Percentiles rank a stretch among this genome's conserved stretches.
Conservation (phyloP, 2,797 vertebrate genomes). For the Limosa lapponica region DNA sequence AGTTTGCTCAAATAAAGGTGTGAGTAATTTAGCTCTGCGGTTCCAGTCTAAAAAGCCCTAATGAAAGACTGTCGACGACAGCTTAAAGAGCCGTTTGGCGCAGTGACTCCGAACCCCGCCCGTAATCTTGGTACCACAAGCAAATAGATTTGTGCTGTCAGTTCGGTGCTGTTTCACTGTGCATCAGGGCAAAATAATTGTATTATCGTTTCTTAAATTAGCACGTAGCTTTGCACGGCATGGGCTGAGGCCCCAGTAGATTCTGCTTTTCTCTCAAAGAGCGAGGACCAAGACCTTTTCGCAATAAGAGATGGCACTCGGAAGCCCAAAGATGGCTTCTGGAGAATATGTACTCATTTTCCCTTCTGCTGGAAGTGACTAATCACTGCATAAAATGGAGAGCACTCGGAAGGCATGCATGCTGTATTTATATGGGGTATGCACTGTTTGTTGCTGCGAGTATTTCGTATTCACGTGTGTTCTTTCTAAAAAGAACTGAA, state of each 20-base stretch:
- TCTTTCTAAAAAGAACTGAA: not conserved
- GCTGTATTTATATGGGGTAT: not conserved
- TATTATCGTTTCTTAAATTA: not conserved
- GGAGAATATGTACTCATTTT: not conserved
- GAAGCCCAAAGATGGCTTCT: not conserved
- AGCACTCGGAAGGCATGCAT: not conserved
- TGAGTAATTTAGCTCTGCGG: conserved; percentile 16
- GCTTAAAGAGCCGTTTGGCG: not conserved
- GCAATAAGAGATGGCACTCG: not conserved
- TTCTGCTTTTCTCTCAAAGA: not conserved
- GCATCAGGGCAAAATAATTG: not conserved
- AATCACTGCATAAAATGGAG: not conserved
- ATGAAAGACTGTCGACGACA: conserved; percentile 8
- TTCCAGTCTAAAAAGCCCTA: not conserved
- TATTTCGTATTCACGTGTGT: not conserved
- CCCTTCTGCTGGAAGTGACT: not conserved
- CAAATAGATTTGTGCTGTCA: not conserved
- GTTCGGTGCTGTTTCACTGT: not conserved
- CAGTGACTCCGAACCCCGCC: conserved; percentile 18
- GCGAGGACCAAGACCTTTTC: not conserved
- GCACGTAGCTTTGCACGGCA: not conserved
- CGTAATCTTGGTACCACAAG: not conserved
- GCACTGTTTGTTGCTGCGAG: not conserved
- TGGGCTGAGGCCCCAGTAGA: not conserved
- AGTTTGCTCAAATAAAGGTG: conserved; percentile 47